Evolutionary conservation across 2,888 invertebrate genomes (phyloP).

Genomic region (Laothoe populi): DNA sequence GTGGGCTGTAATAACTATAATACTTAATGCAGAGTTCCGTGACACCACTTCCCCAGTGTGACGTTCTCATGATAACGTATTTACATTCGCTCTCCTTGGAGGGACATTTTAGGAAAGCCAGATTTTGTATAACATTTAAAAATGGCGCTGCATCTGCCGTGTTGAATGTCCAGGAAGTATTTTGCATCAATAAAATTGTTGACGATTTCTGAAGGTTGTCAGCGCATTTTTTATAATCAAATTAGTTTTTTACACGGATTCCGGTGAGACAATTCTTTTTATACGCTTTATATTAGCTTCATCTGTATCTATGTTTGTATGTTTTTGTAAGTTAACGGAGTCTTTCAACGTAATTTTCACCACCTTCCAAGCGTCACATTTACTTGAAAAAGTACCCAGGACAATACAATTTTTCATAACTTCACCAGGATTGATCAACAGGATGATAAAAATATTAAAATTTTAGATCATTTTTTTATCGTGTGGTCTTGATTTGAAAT

Average conservation of each 20-base stretch:
- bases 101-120: not conserved
- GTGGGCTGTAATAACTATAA: slow-evolving; percentile 10
- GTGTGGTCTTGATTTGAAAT: too few species aligned
- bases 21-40: slow-evolving; percentile 2
- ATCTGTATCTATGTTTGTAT: too few species aligned
- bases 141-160: slow-evolving; percentile 10
- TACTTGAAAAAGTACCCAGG: too few species aligned
- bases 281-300: too few species aligned
- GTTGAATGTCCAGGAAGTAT: slow-evolving; percentile 5
- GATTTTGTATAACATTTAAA: not conserved
- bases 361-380: too few species aligned
- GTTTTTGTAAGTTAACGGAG: too few species aligned
- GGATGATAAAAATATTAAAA: too few species aligned
- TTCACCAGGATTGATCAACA: too few species aligned
- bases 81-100: not conserved
- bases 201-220: slow-evolving; percentile 12
- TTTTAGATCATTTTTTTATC: too few species aligned
- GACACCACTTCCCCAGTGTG: not conserved
- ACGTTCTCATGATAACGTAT: not conserved
- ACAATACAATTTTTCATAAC: too few species aligned
- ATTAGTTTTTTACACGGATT: not conserved
- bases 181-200: not conserved
- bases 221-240: not conserved
- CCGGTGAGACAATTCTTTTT: not conserved
- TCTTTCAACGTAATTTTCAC: too few species aligned